Conservation (phyloP, 2,113 vertebrate genomes). For the Mesocricetus auratus region DNA sequence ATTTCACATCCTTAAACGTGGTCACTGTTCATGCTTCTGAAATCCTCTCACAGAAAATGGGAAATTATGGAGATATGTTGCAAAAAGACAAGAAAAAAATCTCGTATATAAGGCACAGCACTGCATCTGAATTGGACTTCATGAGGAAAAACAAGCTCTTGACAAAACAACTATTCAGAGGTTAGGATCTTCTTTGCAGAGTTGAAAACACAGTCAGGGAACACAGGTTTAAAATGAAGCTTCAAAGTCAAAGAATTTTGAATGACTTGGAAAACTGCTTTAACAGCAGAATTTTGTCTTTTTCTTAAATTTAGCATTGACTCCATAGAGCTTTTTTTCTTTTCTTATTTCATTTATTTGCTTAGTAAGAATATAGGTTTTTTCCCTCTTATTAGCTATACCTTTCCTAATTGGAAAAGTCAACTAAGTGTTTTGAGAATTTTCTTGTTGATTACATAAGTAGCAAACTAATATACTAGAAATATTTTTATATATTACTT, state of each 20-base stretch:
- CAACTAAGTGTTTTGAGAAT: slow-evolving; percentile 16
- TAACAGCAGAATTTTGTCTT: not conserved
- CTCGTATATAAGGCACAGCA: not conserved
- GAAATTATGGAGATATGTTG: not conserved
- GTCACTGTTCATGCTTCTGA: not conserved
- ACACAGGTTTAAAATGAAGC: not conserved
- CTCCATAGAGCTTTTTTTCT: not conserved
- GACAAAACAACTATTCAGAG: not conserved
- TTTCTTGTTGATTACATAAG: slow-evolving; percentile 64
- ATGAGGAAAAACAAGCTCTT: not conserved
- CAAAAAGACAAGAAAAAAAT: not conserved
- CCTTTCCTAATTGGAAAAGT: slow-evolving; percentile 44
- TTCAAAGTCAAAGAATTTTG: not conserved
- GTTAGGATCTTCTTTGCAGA: not conserved
- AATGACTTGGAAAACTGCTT: slow-evolving; percentile 34
- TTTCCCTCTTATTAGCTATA: slow-evolving; percentile 8
- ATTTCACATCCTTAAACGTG: not conserved
- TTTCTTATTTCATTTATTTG: not conserved
- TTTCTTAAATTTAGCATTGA: not conserved
- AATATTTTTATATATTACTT: slow-evolving; percentile 79
- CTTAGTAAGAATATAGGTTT: not conserved
- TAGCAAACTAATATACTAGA: slow-evolving; percentile 63
- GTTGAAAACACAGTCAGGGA: not conserved
- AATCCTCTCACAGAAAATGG: not conserved
- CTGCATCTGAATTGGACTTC: not conserved